Conservation (phyloP, 2,113 vertebrate species). For the Spea bombifrons region DNA sequence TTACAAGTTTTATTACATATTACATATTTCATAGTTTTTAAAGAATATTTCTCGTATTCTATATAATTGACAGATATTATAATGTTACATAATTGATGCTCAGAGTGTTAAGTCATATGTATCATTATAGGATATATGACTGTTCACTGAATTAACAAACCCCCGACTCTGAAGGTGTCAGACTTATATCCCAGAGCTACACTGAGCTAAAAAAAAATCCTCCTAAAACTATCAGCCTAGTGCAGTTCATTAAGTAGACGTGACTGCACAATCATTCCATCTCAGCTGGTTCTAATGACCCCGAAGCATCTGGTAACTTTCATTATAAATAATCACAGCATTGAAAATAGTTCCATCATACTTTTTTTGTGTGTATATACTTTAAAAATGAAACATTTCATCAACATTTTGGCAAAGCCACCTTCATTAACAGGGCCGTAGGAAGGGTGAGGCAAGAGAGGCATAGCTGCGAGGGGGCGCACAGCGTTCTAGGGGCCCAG, state of each 20-base stretch:
- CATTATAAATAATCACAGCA: conserved; percentile 43
- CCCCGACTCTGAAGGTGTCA: background rate
- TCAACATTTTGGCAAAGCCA: conserved; percentile 14
- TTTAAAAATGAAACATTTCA: conserved; percentile 14
- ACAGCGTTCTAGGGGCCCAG: too few relatives aligned
- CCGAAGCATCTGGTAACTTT: conserved; percentile 41
- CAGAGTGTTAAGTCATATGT: background rate
- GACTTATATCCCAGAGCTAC: conserved; percentile 26
- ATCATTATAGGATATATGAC: background rate
- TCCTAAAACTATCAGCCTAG: conserved; percentile 11
- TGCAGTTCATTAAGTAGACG: conserved; percentile 28
- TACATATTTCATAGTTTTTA: too few relatives aligned
- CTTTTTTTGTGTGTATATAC: conserved; percentile 5
- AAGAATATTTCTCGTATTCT: too few relatives aligned
- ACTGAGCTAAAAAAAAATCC: background rate
- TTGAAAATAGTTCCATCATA: conserved; percentile 22
- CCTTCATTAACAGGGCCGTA: background rate
- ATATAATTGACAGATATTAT: too few relatives aligned
- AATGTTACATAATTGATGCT: too few relatives aligned
- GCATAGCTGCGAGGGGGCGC: too few relatives aligned
- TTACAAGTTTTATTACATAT: too few relatives aligned
- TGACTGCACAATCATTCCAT: conserved; percentile 32
- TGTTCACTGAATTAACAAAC: background rate
- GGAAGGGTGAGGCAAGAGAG: too few relatives aligned
- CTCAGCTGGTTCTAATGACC: conserved; percentile 41